Evolutionary conservation across 1,140 invertebrate species (phyloP), one percentile per base, ranked within the genome.

Genomic region (Acromyrmex echinatior): DNA sequence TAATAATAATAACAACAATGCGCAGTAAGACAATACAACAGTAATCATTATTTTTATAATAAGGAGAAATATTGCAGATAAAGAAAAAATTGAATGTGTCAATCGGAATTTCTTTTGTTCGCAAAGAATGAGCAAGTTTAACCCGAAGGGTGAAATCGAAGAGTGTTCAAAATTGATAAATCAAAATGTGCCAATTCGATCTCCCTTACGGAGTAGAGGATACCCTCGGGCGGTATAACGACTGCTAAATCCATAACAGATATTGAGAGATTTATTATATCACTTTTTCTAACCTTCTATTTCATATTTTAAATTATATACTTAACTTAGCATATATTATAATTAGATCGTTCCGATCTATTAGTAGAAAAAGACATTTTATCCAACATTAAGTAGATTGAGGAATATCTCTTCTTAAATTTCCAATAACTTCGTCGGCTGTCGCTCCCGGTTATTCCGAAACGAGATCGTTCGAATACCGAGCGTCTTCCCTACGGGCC

Each of bases 361-460:
- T 62, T 60, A 14, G 12, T 51, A 14, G 35, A 60, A 14, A 12
- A 60, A 1, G 35, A 2, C 25, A 35, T 81, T 70, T 56, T 10
- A 39, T 21, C 14, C 58, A 21, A 39, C 9, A 39, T n/a, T 21
- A 39, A 49, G 9, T 68, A 12, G 49, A 28, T 70, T 49, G n/a
- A 53, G 60, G 16, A 66, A 82, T 16, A 74, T 84, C 53, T 84
- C 18, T 84, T 84, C 65, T 81, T 35, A 84, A 84, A 62, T 76
- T 84, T 35, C 39, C 80, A 74, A 84, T 84, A 84, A 84, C 53
- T 74, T 74, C 56, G 16, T 60, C 86, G 86, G 21, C 65, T 79
- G 63, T 86, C 66, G 81, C 80, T 62, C 45, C 18, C 25, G 74
- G 77, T 89, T 92, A 88, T 87, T 86, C 63, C 49, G 31, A 73